phyloP scores from a whole-genome alignment of 2,113 vertebrate genomes.

The Psittacula cyanocephala region DNA sequence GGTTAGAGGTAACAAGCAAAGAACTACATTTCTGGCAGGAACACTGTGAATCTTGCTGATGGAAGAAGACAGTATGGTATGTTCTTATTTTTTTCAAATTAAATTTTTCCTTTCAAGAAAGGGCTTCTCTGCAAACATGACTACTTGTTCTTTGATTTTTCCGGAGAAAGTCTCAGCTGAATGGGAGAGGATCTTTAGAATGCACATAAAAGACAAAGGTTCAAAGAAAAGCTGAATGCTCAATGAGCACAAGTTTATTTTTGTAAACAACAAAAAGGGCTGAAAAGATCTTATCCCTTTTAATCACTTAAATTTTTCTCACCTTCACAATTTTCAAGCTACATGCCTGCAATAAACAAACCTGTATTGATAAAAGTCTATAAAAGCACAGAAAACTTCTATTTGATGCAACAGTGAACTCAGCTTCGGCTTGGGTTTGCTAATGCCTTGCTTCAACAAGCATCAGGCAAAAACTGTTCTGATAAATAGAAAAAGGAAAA shows the following conservation, averaged over 20 bases:
- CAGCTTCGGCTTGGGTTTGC: not conserved
- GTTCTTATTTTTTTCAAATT: not conserved
- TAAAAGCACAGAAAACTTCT: not conserved
- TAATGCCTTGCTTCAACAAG: not conserved
- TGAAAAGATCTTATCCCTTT: constrained; percentile 42
- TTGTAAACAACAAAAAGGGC: constrained; percentile 10
- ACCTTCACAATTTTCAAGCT: not conserved
- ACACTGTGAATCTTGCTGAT: not conserved
- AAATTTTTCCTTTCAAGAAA: not conserved
- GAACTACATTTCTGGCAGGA: not conserved
- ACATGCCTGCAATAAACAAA: not conserved
- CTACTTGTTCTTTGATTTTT: not conserved
- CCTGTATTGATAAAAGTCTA: not conserved
- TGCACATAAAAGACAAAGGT: constrained; percentile 14
- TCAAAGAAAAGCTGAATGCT: constrained; percentile 33
- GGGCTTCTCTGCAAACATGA: not conserved
- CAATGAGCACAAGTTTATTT: constrained; percentile 17
- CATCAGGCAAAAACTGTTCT: not conserved
- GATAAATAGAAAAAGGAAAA: not conserved
- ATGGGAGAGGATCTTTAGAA: not conserved
- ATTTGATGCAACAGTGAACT: not conserved
- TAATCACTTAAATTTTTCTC: not conserved
- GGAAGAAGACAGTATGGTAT: not conserved
- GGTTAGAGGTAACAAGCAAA: not conserved
- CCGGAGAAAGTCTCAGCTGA: constrained; percentile 2